Conservation (phyloP, 2,797 vertebrate genomes). For the Nyctibius grandis region DNA sequence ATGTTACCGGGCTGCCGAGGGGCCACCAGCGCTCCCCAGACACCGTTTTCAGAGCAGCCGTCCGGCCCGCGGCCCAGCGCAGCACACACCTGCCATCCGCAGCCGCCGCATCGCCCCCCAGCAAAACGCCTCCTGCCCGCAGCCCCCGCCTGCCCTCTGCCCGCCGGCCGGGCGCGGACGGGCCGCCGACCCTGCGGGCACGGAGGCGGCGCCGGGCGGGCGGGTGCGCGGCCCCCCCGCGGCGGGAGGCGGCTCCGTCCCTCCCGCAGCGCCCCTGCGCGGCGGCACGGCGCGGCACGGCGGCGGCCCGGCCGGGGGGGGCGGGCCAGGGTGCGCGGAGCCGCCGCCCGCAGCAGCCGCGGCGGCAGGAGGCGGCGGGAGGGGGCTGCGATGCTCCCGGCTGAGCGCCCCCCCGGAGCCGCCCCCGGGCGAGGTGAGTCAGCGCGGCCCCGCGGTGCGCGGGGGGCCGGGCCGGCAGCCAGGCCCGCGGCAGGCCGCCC, state of each 20-base stretch:
- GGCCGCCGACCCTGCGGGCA: neutral
- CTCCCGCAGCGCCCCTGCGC: neutral
- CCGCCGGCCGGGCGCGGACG: too few relatives aligned
- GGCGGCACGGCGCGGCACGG: too few relatives aligned
- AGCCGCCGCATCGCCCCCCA: too few relatives aligned
- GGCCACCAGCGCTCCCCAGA: neutral
- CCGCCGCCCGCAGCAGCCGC: neutral
- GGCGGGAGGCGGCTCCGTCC: neutral
- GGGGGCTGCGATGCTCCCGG: neutral
- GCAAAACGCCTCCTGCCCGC: too few relatives aligned
- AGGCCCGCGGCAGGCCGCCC: neutral
- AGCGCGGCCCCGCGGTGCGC: neutral
- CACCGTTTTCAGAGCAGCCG: fast-evolving
- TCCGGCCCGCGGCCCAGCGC: neutral
- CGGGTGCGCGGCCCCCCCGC: neutral
- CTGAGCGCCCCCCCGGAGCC: neutral
- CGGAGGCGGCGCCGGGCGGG: neutral
- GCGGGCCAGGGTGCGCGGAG: neutral
- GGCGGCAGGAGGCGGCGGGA: neutral
- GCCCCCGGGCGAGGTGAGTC: constrained; percentile 19
- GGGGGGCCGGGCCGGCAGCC: neutral
- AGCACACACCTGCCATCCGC: fast-evolving
- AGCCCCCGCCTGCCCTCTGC: neutral
- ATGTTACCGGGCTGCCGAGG: fast-evolving
- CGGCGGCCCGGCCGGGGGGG: neutral